Percentiles rank a stretch among this genome's conserved stretches.
These are phyloP conservation scores for Sardina pilchardus DNA, from an alignment of 2,113 vertebrate species.

Conservation along the genomic window DNA sequence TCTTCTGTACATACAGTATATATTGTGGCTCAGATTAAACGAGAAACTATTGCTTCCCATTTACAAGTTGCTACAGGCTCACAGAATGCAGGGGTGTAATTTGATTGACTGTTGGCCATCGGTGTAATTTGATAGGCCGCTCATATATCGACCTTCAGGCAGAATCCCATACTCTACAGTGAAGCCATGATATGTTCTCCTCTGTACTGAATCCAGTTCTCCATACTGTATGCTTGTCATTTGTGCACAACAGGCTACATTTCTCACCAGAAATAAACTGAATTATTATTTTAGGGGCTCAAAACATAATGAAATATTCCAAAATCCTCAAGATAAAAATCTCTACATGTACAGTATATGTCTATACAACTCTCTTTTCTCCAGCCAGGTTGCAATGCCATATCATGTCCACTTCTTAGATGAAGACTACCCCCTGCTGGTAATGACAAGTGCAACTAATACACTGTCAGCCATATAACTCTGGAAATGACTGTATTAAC, in stretches of 20 bases:
- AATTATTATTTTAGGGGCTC: background rate
- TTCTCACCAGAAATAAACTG: background rate
- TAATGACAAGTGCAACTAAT: too few relatives aligned
- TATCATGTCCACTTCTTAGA: background rate
- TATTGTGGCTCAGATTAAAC: too few relatives aligned
- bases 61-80: background rate
- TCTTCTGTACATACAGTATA: too few relatives aligned
- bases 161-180: background rate
- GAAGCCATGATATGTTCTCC: background rate
- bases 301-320: too few relatives aligned
- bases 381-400: background rate
- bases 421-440: background rate
- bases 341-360: too few relatives aligned
- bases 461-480: background rate
- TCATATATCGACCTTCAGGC: background rate
- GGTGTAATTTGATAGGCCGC: background rate
- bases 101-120: background rate
- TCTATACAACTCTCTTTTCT: too few relatives aligned
- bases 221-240: background rate
- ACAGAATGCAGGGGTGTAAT: background rate
- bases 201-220: background rate
- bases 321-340: too few relatives aligned
- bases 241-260: background rate
- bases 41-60: background rate
- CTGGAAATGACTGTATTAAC: background rate